These are phyloP conservation scores for Amniataba percoides DNA, from an alignment of 2,797 vertebrate genomes.

Conservation along the genomic window DNA sequence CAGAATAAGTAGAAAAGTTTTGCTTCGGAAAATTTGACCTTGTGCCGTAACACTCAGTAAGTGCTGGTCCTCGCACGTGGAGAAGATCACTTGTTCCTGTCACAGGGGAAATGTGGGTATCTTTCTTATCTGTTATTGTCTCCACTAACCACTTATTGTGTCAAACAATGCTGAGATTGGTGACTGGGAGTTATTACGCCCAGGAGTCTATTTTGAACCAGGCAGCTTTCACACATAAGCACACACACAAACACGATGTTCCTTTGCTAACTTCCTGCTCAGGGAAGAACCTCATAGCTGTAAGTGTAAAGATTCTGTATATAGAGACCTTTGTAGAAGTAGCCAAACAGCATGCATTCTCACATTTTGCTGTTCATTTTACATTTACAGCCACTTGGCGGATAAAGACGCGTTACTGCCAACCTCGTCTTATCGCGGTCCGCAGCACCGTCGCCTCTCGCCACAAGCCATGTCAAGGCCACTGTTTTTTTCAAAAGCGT, in stretches of 20 bases:
- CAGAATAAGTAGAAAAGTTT: constrained; percentile 50
- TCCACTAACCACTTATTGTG: constrained; percentile 34
- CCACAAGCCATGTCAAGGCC: constrained; percentile 36
- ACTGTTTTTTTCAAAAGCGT: constrained; percentile 44
- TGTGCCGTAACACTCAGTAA: constrained; percentile 32
- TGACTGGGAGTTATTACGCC: constrained; percentile 42
- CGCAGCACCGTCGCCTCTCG: constrained; percentile 45
- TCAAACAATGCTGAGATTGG: constrained; percentile 44
- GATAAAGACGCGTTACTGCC: constrained; percentile 59
- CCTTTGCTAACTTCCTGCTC: constrained; percentile 74
- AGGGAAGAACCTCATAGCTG: constrained; percentile 80
- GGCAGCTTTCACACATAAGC: constrained; percentile 71
- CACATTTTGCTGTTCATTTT: constrained; percentile 72
- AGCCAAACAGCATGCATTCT: constrained; percentile 85
- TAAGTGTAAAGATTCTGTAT: constrained; percentile 83
- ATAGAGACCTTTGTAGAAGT: constrained; percentile 85
- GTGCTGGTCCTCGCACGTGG: constrained; percentile 27
- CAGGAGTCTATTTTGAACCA: constrained; percentile 52
- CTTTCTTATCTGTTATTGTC: constrained; percentile 39
- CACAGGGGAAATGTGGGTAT: constrained; percentile 19
- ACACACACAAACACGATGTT: constrained; percentile 54
- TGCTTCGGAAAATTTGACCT: constrained; percentile 38
- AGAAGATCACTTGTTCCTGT: constrained; percentile 7
- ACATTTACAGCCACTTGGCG: constrained; percentile 65
- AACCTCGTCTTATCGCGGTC: constrained; percentile 39